phyloP scores from a whole-genome alignment of 1,140 invertebrate species.

The Medauroidea extradentata region DNA sequence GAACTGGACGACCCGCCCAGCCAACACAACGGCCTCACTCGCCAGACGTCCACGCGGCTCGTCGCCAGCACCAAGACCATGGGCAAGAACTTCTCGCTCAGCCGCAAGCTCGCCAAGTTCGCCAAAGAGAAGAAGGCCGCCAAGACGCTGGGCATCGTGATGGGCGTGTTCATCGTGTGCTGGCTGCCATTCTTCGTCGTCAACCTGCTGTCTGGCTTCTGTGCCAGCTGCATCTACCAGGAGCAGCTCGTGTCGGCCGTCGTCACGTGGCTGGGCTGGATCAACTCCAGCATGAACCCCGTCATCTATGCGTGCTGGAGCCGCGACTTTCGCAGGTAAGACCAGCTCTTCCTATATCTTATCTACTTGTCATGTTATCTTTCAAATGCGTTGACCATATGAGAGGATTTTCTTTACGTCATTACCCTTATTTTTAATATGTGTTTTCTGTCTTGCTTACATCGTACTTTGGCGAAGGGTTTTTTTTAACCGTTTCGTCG shows the following conservation, averaged over 20 bases:
- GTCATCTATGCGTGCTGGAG: slow-evolving; percentile 97
- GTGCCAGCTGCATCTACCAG: slow-evolving; percentile 78
- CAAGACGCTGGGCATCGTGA: slow-evolving; percentile 89
- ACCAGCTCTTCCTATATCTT: too few relatives aligned
- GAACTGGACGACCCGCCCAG: slow-evolving; percentile 56
- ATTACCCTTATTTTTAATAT: not conserved
- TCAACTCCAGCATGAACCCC: slow-evolving; percentile 97
- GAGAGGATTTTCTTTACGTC: not conserved
- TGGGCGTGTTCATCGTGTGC: slow-evolving; percentile 98
- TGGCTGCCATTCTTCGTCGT: slow-evolving; percentile 98
- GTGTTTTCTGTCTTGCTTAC: not conserved
- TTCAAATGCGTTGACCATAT: not conserved
- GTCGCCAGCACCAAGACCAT: slow-evolving; percentile 45
- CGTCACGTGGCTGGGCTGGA: slow-evolving; percentile 98
- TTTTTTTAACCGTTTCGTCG: too few relatives aligned
- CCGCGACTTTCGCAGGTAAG: slow-evolving; percentile 89
- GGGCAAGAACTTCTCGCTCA: slow-evolving; percentile 83
- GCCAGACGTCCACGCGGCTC: slow-evolving; percentile 52
- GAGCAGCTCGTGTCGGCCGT: slow-evolving; percentile 88
- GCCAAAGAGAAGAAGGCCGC: slow-evolving; percentile 95
- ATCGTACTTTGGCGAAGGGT: too few relatives aligned
- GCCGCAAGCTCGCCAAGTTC: slow-evolving; percentile 85
- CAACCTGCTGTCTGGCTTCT: slow-evolving; percentile 88
- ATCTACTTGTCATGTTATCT: too few relatives aligned
- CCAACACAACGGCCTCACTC: slow-evolving; percentile 63